Evolutionary conservation across 2,888 invertebrate genomes (phyloP).

Genomic region (Archips crataeganus): DNA sequence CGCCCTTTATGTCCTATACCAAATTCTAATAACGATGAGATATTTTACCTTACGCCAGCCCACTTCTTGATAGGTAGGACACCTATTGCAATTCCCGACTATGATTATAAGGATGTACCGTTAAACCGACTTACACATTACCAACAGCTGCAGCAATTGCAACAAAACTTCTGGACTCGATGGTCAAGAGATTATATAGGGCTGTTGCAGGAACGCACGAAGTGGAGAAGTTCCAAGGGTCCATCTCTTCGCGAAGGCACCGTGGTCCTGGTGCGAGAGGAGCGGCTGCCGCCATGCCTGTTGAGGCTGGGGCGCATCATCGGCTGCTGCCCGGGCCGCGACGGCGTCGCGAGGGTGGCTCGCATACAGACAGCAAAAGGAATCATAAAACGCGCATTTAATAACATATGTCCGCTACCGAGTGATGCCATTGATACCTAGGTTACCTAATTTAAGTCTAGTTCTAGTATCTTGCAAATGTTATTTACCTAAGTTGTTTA

Average conservation of each 20-base stretch:
- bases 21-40: too few species aligned
- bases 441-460: too few species aligned
- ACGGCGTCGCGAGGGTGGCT: conserved; percentile 16
- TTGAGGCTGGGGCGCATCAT: too few species aligned
- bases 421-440: background rate
- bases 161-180: conserved; percentile 12
- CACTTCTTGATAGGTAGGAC: conserved; percentile 11
- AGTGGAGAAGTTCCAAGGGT: conserved; percentile 12
- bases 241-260: background rate
- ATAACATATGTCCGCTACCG: background rate
- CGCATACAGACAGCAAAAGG: background rate
- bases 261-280: conserved; percentile 17
- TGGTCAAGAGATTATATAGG: conserved; percentile 21
- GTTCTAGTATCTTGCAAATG: too few species aligned
- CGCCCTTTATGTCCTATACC: too few species aligned
- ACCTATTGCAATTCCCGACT: conserved; percentile 15
- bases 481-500: too few species aligned
- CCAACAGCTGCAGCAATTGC: conserved; percentile 23
- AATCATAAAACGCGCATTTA: background rate
- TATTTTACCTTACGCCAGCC: too few species aligned
- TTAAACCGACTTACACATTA: conserved; percentile 6
- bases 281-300: background rate
- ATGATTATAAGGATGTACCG: conserved; percentile 6
- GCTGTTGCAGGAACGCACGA: conserved; percentile 12
- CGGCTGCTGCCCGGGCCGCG: too few species aligned